Evolutionary conservation across 2,888 invertebrate species (phyloP), one percentile per base, ranked within the genome.

Genomic region (Pseudoips prasinana): DNA sequence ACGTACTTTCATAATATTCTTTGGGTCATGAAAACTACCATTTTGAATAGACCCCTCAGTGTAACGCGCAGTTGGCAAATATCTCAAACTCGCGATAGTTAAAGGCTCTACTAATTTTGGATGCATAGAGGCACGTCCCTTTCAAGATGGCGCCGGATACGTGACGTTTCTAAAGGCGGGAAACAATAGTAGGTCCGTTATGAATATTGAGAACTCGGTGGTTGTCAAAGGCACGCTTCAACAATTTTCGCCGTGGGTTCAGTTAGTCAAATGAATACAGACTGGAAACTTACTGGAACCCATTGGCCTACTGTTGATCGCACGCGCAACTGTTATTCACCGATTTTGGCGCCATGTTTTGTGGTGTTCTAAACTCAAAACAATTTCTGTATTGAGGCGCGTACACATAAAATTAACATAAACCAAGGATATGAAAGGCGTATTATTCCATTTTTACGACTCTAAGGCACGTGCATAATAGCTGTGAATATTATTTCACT

Each of bases 151-250:
- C 83, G 82, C 77, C 74, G 70, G 48, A 64, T 75, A 85, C 87
- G 85, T 85, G 86, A 83, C 78, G 72, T 66, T 73, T 73, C 65
- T 63, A 70, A 72, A 67, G 72, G 71, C 76, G 74, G 76, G 72
- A 80, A 83, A 86, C 85, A 83, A 85, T 83, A 68, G 75, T 46
- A 22, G 51, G 65, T 54, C 82, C 83, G 86, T 83, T 86, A 86
- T 82, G 80, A 83, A 83, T 86, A 82, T 82, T 79, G 77, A 84
- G 71, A 73, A 53, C 70, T 72, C 58, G 57, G 71, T 72, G 71
- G 73, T 75, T 75, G 61, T 64, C 68, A 69, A 67, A 64, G 53
- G 66, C 64, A 73, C 60, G 67, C 65, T 59, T 69, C 58, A 63
- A 62, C 58, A 62, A 74, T 76, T 80, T 83, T 81, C 66, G 62